Conservation (phyloP, 2,113 vertebrate species). For the Corythornis vintsioides region DNA sequence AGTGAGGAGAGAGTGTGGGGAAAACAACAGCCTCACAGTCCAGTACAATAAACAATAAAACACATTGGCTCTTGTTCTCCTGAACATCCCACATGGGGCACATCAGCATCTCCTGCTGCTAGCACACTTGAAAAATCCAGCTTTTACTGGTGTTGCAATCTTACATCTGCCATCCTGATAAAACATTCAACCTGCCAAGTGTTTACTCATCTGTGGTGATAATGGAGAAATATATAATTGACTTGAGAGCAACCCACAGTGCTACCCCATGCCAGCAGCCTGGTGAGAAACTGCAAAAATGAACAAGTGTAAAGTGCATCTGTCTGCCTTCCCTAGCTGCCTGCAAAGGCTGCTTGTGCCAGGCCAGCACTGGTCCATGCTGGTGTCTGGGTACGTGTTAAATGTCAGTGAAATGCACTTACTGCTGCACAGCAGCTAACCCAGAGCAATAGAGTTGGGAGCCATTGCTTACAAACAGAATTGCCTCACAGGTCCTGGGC, state of each 20-base stretch:
- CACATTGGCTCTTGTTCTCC: not conserved
- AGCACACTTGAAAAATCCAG: not conserved
- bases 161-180: not conserved
- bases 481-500: not conserved
- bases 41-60: not conserved
- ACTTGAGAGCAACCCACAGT: not conserved
- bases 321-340: not conserved
- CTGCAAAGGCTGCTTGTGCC: not conserved
- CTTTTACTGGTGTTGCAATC: not conserved
- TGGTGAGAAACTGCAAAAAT: not conserved
- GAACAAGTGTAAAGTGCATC: not conserved
- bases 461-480: not conserved
- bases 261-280: not conserved
- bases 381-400: rapidly evolving
- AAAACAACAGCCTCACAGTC: rapidly evolving
- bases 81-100: not conserved
- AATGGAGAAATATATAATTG: not conserved
- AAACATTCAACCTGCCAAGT: not conserved
- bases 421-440: not conserved
- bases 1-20: not conserved
- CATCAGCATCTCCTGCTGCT: not conserved
- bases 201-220: not conserved
- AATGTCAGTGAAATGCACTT: not conserved
- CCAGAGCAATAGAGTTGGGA: not conserved
- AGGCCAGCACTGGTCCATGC: not conserved